Conservation (phyloP, 2,113 vertebrate genomes). For the Gnathonemus echidnorhynchus region DNA sequence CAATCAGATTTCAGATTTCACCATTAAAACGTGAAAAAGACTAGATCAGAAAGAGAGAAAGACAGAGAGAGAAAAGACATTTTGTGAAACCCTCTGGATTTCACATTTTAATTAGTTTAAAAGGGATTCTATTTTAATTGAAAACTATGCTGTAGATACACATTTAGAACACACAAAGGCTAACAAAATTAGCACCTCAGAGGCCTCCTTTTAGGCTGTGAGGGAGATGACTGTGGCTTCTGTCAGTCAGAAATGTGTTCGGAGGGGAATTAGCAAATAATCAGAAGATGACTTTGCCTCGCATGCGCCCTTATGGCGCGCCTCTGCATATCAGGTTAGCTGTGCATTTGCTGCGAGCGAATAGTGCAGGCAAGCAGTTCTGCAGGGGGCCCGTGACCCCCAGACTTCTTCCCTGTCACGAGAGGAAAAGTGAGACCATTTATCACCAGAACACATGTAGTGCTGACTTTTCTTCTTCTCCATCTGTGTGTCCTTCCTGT, state of each 20-base stretch:
- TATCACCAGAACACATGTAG: constrained; percentile 50
- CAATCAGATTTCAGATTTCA: background rate
- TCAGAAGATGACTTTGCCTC: background rate
- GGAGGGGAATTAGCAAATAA: background rate
- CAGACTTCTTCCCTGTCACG: constrained; percentile 59
- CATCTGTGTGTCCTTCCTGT: constrained; percentile 40
- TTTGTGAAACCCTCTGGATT: background rate
- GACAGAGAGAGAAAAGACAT: background rate
- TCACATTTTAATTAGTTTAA: background rate
- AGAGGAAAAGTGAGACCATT: constrained; percentile 67
- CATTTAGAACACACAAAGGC: background rate
- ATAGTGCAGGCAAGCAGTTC: constrained; percentile 62
- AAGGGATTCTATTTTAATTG: background rate
- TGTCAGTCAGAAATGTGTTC: background rate
- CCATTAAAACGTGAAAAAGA: background rate
- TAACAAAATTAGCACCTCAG: background rate
- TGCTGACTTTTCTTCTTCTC: constrained; percentile 62
- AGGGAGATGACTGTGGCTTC: background rate
- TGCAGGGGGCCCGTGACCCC: constrained; percentile 50
- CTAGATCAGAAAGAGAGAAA: background rate
- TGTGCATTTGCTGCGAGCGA: constrained; percentile 63
- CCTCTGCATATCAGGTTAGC: constrained; percentile 58
- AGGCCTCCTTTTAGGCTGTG: background rate
- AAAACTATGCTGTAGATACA: background rate
- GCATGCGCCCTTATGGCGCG: background rate